A percentile compares a stretch with the other conserved stretches of the same genome.
Conservation (phyloP, 2,797 vertebrate genomes). For the Orientallactaga sibirica region DNA sequence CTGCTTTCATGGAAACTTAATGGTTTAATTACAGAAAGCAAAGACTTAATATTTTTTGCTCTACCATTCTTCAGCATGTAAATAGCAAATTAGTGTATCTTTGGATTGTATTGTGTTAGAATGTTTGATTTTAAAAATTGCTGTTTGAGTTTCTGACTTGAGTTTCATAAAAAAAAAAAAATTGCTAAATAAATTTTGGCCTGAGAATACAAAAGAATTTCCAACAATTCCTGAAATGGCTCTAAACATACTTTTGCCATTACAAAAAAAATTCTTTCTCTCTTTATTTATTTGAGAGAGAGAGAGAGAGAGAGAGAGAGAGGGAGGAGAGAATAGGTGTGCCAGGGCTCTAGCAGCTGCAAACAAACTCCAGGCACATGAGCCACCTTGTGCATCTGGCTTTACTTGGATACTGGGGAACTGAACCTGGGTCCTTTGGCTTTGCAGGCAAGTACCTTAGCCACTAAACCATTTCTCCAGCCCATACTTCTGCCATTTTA, state of each 20-base stretch:
- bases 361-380: no score
- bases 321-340: no score
- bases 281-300: no score
- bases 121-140: not conserved
- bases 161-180: not conserved
- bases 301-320: no score
- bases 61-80: not conserved
- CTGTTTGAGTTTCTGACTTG: not conserved
- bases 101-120: not conserved
- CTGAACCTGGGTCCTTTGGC: no score
- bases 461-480: no score
- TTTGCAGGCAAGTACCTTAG: no score
- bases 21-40: not conserved
- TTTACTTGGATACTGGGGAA: no score
- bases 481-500: not conserved
- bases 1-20: not conserved
- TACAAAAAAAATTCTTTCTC: not conserved
- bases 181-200: not conserved
- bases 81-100: not conserved
- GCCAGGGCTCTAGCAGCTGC: no score
- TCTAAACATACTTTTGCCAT: not conserved
- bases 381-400: no score
- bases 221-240: not conserved
- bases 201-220: not conserved
- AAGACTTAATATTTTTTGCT: not conserved